Evolutionary conservation across 2,888 invertebrate species (phyloP).

Genomic region (Morpho helenor): DNA sequence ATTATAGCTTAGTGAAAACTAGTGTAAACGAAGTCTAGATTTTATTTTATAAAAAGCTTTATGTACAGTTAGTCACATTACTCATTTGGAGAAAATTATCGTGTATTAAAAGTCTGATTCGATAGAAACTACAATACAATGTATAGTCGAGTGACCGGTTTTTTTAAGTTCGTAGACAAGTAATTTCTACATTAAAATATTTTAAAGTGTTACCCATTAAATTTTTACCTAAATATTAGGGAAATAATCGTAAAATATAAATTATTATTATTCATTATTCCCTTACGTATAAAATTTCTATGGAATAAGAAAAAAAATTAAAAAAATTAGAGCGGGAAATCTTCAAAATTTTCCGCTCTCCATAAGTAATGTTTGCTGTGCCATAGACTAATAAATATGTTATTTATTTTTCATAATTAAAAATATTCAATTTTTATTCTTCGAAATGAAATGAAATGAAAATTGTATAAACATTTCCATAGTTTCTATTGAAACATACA

Average conservation of each 20-base stretch:
- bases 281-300: too few relatives aligned
- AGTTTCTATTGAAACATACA: slow-evolving; percentile 5
- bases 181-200: neutral
- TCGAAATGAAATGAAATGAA: too few relatives aligned
- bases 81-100: slow-evolving; percentile 60
- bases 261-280: too few relatives aligned
- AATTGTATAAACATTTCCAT: neutral
- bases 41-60: slow-evolving; percentile 74
- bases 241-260: too few relatives aligned
- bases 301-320: too few relatives aligned
- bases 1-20: slow-evolving; percentile 63
- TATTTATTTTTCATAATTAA: neutral
- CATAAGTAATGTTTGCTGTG: too few relatives aligned
- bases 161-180: neutral
- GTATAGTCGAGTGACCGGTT: neutral
- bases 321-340: too few relatives aligned
- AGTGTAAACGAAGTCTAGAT: slow-evolving; percentile 63
- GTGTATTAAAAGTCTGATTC: slow-evolving; percentile 36
- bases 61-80: slow-evolving; percentile 71
- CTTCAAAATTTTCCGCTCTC: too few relatives aligned
- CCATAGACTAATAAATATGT: too few relatives aligned
- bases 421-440: neutral
- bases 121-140: slow-evolving; percentile 2
- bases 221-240: too few relatives aligned
- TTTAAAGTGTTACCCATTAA: neutral